Evolutionary conservation across 23 tunicate genomes (phyloP), one percentile per base, ranked within the genome.

Genomic region (Styela clava): DNA sequence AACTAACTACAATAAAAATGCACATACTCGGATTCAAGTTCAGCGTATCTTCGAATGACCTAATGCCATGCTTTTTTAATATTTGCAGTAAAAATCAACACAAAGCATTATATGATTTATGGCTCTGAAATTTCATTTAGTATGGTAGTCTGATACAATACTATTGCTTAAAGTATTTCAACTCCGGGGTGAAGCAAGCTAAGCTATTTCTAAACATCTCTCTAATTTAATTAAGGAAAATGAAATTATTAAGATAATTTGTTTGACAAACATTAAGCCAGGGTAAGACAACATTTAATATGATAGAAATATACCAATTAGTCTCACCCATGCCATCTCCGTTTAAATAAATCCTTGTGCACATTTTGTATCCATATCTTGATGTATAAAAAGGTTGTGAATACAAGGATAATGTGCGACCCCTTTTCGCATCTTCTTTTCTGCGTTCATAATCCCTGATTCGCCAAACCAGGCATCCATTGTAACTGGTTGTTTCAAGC

Each of bases 331-430:
- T 93, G 29, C 98, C 98, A 71, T 93, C 93, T 16, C 98, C 98
- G 81, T 93, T 93, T 2, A 93, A 74, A 63, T 87, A 93, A 1
- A 93, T 71, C 1, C 98, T 79, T 22, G 93, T 86, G 61, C 98
- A 93, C 98, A 93, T 93, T 63, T 93, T 93, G 89, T 93, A 93
- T 22, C 98, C 98, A 79, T 87, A 87, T 71, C 93, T 64, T 34
- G 87, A 85, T 5, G 98, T 93, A 67, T 84, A 93, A 78, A 93
- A 93, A 19, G 98, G 98, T 76, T 87, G 98, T 33, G 89, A 84
- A 83, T 93, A 93, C 21, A 93, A 80, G 20, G 98, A 93, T 78
- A 87, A 84, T 0, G 84, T 81, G 63, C 86, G 73, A 2, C 98
- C 98, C 9, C 84, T 69, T 30, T 88, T 74, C 0, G 98, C 98